Base-by-base conservation (phyloP, 92 coral and sea anemone species). In the Desmophyllum pertusum region DNA sequence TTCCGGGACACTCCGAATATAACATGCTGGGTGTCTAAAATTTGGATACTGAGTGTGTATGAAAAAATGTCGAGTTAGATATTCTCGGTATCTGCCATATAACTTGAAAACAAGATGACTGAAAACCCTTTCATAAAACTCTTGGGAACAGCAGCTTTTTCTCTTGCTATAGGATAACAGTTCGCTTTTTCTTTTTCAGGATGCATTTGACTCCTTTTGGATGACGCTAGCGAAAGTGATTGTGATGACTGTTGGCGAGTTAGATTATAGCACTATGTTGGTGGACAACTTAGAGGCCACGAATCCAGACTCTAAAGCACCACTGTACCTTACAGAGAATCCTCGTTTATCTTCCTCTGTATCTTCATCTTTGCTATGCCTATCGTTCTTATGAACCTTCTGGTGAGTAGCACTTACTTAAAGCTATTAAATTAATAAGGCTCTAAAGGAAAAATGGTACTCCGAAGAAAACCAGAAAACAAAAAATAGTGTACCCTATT, bases 241-340 rank as follows among this genome's bases (percentile, higher is more conserved):
- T 11, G 93, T 72, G 71, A 95, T 95, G 98, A 88, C 95, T 21
- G 84, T 93, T 19, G 98, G 98, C 19, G 98, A 95, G 75, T 48
- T 95, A 48, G 93, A 93, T 78, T 95, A 95, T 75, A 67, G 75
- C 48, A 79, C 91, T 4, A 62, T 89, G 77, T 38, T 95, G 76
- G 92, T 95, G 27, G 91, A 84, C 80, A 75, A 83, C 62, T 76
- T 73, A 10, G 70, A 78, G 1, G 43, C 48, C 21, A 75, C 21
- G 15, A 84, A 75, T 67, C 75, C 83, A 14, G 46, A 4, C 6
- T 84, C 91, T 46, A 86, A 89, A 10, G 80, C 84, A 23, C 85
- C 89, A 36, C 92, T 43, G 83, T 94, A 29, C 98, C 98, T 33
- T 94, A 92, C 65, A 93, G 87, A 23, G 73, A 74, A 39, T 31